Base-by-base conservation (phyloP, 1,140 invertebrate genomes). In the Trachelipus rathkii region DNA sequence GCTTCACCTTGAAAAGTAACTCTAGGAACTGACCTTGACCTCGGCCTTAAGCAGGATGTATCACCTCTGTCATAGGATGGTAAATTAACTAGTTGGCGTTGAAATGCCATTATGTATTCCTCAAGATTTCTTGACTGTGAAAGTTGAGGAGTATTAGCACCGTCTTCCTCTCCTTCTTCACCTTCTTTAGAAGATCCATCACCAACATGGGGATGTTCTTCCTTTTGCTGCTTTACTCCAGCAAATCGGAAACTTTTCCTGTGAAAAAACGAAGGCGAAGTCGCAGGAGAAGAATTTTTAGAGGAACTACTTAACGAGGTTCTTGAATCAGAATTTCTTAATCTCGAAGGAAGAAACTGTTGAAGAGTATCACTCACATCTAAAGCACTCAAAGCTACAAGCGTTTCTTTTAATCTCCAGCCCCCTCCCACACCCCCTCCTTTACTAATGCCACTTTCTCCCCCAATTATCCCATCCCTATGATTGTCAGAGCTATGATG, bases 11-110 rank as follows among this genome's bases (percentile, higher is more conserved):
- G 86, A 67, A 87, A 85, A 11, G 85, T 86, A 13, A 87, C 86
- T 50, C 86, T 83, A 23, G 87, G 87, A 83, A 88, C 87, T 44
- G 87, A 87, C 0, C 87, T 82, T 0, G 87, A 88, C 5, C 87
- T 82, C 0, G 87, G 87, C 7, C 87, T 76, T 66, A 80, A 78
- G 5, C 83, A 81, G 10, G 78, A 80, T 77, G 6, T 83, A 82
- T 21, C 82, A 13, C 83, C 79, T 53, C 80, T 81, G 44, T 84
- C 80, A 77, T 87, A 86, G 72, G 86, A 85, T 0, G 87, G 87
- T 72, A 88, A 82, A 78, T 88, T 88, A 81, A 88, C 87, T 6
- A 88, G 82, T 73, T 87, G 86, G 72, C 86, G 84, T 81, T 88
- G 87, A 78, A 88, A 88, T 4, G 86, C 86, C 13, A 86, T 81